Base-by-base conservation (phyloP, 2,888 invertebrate species). In the Glaucopsyche alexis region DNA sequence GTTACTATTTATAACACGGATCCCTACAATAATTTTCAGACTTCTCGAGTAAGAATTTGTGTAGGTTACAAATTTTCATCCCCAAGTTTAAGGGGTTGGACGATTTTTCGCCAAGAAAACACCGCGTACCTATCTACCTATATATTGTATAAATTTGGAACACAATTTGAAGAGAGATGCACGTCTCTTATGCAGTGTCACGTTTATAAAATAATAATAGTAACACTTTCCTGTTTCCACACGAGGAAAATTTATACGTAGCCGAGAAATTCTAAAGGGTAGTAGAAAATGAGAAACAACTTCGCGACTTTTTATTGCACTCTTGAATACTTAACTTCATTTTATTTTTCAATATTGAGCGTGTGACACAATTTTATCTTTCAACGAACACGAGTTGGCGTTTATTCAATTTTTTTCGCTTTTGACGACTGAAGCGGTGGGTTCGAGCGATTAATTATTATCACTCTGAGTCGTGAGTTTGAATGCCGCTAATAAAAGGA, bases 151-250 rank as follows among this genome's bases (percentile, higher is more conserved):
- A 69, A 69, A 67, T 71, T 71, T 50, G 50, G 42, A 19, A 72
- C 67, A 19, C 29, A 52, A 45, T 67, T 67, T 50, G 13, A 66
- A 45, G 29, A 67, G 29, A 67, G 49, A 55, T 67, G 52, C 55
- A 45, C 66, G 67, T 69, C 29, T 55, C 52, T 47, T 45, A 69
- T 52, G 66, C 45, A 52, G 38, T 42, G 65, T 72, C 72, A 72
- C 72, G 72, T 67, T 66, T 67, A 72, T 67, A 45, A 67, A 72
- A 72, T 69, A 72, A 72, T 52, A 66, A 47, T 50, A 66, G 67
- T 50, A 45, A 29, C 52, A 66, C 45, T 72, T 72, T 72, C 72
- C 66, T 72, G 52, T 67, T 66, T 67, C 49, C 40, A 52, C 50
- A 29, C 52, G 42, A 13, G 67, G 66, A 47, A 65, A 47, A 71